Conservation (phyloP, 2,888 invertebrate species). For the Rotaria magnacalcarata region DNA sequence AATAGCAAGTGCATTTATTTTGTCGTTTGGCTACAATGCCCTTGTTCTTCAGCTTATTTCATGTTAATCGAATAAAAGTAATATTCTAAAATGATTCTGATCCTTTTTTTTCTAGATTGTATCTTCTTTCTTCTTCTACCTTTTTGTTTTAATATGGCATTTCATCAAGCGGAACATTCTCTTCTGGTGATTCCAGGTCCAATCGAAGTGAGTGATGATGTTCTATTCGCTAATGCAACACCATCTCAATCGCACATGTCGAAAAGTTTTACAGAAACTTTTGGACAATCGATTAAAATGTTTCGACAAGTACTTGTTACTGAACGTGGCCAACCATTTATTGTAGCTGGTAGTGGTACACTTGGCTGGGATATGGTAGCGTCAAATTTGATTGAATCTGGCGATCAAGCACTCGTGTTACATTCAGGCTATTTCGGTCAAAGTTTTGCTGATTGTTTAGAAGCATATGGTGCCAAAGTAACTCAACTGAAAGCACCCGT, state of each 20-base stretch:
- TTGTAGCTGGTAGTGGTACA: constrained; percentile 19
- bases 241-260: constrained; percentile 27
- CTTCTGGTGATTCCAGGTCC: neutral
- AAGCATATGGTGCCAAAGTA: constrained; percentile 29
- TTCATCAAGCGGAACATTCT: neutral
- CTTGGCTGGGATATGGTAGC: constrained; percentile 26
- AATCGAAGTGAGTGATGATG: neutral
- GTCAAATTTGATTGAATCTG: neutral
- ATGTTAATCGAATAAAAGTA: neutral
- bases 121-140: neutral
- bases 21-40: neutral
- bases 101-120: neutral
- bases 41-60: neutral
- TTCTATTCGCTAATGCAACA: neutral
- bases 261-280: neutral
- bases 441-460: constrained; percentile 5
- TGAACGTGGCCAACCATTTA: constrained; percentile 17
- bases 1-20: neutral
- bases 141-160: neutral
- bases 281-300: neutral
- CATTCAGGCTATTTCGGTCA: neutral
- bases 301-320: constrained; percentile 11
- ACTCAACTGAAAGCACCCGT: neutral
- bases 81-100: neutral
- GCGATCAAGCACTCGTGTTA: neutral